Base-by-base conservation (phyloP, 2,113 vertebrate genomes). In the Syngnathus typhle region DNA sequence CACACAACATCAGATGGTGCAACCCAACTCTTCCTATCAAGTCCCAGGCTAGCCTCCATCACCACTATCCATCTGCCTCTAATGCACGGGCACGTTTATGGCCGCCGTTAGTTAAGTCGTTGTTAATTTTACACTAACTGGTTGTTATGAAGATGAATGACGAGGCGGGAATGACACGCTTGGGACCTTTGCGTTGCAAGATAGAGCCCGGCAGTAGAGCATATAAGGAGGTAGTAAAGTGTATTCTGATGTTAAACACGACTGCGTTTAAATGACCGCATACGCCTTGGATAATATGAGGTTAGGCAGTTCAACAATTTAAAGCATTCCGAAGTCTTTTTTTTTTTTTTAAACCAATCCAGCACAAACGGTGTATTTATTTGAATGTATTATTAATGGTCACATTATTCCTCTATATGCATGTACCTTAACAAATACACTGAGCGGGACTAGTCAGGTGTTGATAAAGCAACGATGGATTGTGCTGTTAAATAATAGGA, bases 81-180 rank as follows among this genome's bases (percentile, higher is more conserved):
- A 89, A 90, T 80, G 87, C 85, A 87, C 83, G 79, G 69, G 81
- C 86, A 67, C 87, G 87, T 87, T 89, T 88, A 89, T 87, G 83
- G 83, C 71, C 83, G 79, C 78, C 76, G 83, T 62, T 87, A 88
- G 86, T 89, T 89, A 90, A 89, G 78, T 89, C 89, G 87, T 84
- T 92, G 89, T 92, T 91, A 91, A 90, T 92, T 91, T 91, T 90
- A 89, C 87, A 90, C 84, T 91, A 88, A 89, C 77, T 82, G 60
- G 84, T 84, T 88, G 89, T 89, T 92, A 88, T 84, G 84, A 89
- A 88, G 87, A 91, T 90, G 85, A 89, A 89, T 88, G 81, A 77
- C 82, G 67, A 82, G 75, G 70, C 27, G 75, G 23, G 62, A 75
- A 87, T 86, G 77, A 80, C 66, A 69, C 87, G 88, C 86, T 71